phyloP scores from a whole-genome alignment of 2,888 invertebrate genomes.

The Bellardia pandia region DNA sequence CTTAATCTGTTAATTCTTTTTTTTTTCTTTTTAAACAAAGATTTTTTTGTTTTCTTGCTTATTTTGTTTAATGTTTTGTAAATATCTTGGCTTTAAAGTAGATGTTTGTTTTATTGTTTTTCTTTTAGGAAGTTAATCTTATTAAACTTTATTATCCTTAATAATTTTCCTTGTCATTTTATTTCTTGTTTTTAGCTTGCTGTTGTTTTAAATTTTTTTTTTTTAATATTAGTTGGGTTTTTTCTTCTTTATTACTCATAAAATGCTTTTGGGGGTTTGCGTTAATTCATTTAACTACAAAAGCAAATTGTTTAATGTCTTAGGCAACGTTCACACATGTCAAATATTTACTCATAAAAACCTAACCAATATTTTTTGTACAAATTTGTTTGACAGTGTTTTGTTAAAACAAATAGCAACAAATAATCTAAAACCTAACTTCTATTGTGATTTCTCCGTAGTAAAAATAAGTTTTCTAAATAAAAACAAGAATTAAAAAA shows the following conservation, averaged over 20 bases:
- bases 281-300: not conserved
- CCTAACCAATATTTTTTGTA: no score
- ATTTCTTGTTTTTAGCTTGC: not conserved
- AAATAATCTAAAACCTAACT: no score
- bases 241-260: not conserved
- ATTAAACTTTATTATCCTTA: slow-evolving; percentile 40
- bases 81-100: slow-evolving; percentile 10
- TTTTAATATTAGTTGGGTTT: not conserved
- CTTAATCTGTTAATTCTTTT: not conserved
- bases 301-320: not conserved
- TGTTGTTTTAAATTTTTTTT: not conserved
- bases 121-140: slow-evolving; percentile 11
- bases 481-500: no score
- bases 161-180: not conserved
- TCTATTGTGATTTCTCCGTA: no score
- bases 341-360: not conserved
- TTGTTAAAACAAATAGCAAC: no score
- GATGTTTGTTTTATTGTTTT: slow-evolving; percentile 6
- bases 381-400: no score
- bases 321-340: not conserved
- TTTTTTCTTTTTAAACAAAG: not conserved
- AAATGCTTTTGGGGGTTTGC: not conserved
- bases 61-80: slow-evolving; percentile 33
- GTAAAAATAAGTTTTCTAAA: no score
- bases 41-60: no score